Evolutionary conservation across 2,797 vertebrate species (phyloP), one percentile per base, ranked within the genome.

Genomic region (Poecilia velifera): DNA sequence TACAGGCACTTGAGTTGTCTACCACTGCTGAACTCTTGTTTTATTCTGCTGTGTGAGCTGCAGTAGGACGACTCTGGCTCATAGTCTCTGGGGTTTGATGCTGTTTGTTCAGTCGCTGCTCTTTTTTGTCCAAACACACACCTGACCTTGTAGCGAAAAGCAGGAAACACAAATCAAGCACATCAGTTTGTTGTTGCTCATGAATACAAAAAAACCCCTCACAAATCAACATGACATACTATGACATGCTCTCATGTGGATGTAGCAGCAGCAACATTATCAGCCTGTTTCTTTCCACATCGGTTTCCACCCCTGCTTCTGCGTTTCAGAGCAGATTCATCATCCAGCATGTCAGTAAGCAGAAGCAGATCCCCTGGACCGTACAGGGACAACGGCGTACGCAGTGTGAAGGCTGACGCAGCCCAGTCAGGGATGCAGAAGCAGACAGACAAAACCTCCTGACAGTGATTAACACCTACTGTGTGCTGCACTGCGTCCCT

Each of bases 391-490:
- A 34, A 45, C 71, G 10, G 20, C 8, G 16, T 4, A 46, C 68
- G 57, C 64, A 25, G 41, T 39, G 73, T 13, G 55, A 59, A 82
- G 83, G 71, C 75, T 47, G 83, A 81, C 77, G 46, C 51, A 39
- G 72, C 72, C 20, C 70, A 31, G 43, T 5, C 6, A 46, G 80
- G 79, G 7, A 51, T 72, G 77, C 14, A 62, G 41, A 13, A 34
- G 72, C 45, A 86, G 75, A 51, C 4, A 59, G 10, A 2, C 3
- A 80, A 62, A 84, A 39, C 68, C 49, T 76, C 31, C 41, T 79
- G 68, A 78, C 70, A 77, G 71, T 12, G 51, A 88, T 64, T 55
- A 84, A 78, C 77, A 80, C 70, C 68, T 53, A 10, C 49, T 70
- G 28, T 71, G 36, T 73, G 75, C 79, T 73, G 59, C 73, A 31